Evolutionary conservation across 2,797 vertebrate genomes (phyloP).

Genomic region (Telmatherina bonti): DNA sequence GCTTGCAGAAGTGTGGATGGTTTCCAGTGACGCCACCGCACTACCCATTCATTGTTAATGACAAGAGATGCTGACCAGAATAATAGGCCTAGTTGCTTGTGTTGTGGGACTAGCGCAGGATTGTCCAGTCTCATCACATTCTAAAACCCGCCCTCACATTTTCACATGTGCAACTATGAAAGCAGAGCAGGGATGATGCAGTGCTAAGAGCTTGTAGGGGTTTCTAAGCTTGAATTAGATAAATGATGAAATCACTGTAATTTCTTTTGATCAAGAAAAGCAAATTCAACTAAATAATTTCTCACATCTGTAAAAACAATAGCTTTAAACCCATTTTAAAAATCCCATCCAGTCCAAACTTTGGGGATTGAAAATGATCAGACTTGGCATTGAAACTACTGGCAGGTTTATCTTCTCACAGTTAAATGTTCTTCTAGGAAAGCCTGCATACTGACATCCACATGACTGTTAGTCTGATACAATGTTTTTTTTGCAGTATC

Average conservation of each 20-base stretch:
- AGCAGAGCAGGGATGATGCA: slow-evolving; percentile 52
- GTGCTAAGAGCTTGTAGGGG: slow-evolving; percentile 22
- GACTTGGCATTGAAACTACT: background rate
- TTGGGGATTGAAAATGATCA: background rate
- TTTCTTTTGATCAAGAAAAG: slow-evolving; percentile 5
- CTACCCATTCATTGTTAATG: slow-evolving; percentile 80
- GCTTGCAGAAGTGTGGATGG: slow-evolving; percentile 82
- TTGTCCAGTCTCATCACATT: slow-evolving; percentile 89
- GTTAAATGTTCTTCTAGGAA: background rate
- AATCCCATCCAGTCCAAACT: background rate
- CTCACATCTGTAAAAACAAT: slow-evolving; percentile 9
- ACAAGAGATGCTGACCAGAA: slow-evolving; percentile 85
- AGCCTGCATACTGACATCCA: background rate
- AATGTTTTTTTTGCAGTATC: background rate
- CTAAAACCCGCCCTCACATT: slow-evolving; percentile 58
- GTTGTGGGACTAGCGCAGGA: slow-evolving; percentile 76
- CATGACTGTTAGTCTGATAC: background rate
- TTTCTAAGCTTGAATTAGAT: slow-evolving; percentile 18
- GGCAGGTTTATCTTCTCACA: background rate
- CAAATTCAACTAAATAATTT: slow-evolving; percentile 2
- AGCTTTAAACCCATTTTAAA: background rate
- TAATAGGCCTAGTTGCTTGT: slow-evolving; percentile 63
- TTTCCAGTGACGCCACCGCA: slow-evolving; percentile 81
- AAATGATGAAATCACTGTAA: background rate
- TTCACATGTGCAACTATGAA: slow-evolving; percentile 42